Base-by-base conservation (phyloP, 2,113 vertebrate genomes). In the Epinephelus fuscoguttatus region DNA sequence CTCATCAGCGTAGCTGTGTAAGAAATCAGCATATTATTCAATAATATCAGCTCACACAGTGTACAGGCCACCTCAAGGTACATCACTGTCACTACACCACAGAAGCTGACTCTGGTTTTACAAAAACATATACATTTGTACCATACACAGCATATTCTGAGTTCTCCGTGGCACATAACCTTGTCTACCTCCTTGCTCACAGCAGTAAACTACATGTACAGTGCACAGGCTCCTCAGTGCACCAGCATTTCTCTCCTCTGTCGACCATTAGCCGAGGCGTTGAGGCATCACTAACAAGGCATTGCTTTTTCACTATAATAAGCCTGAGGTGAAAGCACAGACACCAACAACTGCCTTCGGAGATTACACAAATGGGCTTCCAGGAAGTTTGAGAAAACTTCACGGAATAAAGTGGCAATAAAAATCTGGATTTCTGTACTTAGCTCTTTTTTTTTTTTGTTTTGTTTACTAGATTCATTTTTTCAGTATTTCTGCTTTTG, bases 1-100 rank as follows among this genome's bases (percentile, higher is more conserved):
- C 85, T 96, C 93, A 86, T 96, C 93, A 13, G 94, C 95, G 27
- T 96, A 96, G 50, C 95, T 96, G 73, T 50, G 75, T 0, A 66
- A 25, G 70, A 70, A 61, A 60, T 45, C 6, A 57, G 63, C 8
- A 79, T 57, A 76, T 45, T 0, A 63, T 50, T 78, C 27, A 47
- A 53, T 75, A 14, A 18, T 45, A n/a, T 53, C 21, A 62, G 30
- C 3, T 45, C 21, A 47, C 42, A 45, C 42, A 45, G 42, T 45
- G 11, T 2, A 12, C 8, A 57, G 30, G 9, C 33, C 3, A 30
- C 15, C 45, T 68, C 13, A 0, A 52, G 40, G 62, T 30, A 45
- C 7, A 37, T 42, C 62, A 56, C 45, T 1, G 27, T 55, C 27
- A 50, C 9, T 50, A 37, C 15, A 27, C 2, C 27, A 5, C n/a